Conservation (phyloP, 30 jellyfish, hydroid and myxozoan species). For the Catostylus mosaicus region DNA sequence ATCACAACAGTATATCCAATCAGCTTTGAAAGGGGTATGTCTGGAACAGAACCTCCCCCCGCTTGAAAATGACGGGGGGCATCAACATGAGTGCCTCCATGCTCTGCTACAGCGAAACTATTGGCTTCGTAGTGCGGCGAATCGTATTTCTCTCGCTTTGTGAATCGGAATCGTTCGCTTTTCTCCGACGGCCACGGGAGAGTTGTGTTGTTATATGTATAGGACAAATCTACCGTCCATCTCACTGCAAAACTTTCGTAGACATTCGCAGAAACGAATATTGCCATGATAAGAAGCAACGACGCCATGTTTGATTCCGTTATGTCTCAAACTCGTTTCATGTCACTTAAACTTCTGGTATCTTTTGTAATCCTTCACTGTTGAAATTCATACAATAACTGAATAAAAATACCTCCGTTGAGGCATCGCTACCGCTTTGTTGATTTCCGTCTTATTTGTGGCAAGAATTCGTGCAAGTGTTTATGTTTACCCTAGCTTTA, state of each 20-base stretch:
- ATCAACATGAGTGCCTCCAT: conserved; percentile 90
- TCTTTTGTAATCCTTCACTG: not conserved
- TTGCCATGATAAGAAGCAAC: not conserved
- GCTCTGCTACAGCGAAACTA: conserved; percentile 80
- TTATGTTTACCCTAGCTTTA: too few relatives aligned
- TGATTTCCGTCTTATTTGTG: too few relatives aligned
- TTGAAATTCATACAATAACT: not conserved
- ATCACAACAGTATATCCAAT: conserved; percentile 67
- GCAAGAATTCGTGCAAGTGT: too few relatives aligned
- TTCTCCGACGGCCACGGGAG: conserved; percentile 76
- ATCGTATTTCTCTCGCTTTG: conserved; percentile 19
- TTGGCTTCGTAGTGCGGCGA: conserved; percentile 71
- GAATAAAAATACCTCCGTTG: not conserved
- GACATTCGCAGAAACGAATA: not conserved
- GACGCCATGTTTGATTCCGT: conserved; percentile 9
- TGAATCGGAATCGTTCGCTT: conserved; percentile 51
- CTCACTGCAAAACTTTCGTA: not conserved
- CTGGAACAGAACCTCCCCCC: conserved; percentile 67
- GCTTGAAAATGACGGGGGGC: conserved; percentile 89
- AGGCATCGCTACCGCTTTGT: too few relatives aligned
- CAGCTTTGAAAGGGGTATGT: conserved; percentile 60
- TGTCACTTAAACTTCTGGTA: not conserved
- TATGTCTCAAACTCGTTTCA: too few relatives aligned
- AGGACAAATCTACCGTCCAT: conserved; percentile 37
- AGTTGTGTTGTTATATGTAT: conserved; percentile 48